Evolutionary conservation across 2,888 invertebrate species (phyloP).

Genomic region (Luffia ferchaultella): DNA sequence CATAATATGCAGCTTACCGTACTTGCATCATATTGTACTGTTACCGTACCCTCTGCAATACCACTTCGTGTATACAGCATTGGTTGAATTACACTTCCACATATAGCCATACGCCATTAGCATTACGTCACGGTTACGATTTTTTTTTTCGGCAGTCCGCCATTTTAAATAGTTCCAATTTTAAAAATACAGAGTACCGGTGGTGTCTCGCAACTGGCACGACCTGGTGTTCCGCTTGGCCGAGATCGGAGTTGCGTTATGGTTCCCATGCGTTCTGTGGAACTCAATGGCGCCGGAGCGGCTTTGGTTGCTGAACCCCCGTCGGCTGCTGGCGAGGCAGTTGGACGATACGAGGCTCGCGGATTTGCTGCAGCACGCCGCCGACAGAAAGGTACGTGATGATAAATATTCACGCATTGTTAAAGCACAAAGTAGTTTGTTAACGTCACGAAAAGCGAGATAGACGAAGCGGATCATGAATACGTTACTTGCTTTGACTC

Average conservation of each 20-base stretch:
- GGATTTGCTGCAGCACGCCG: conserved; percentile 34
- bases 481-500: neutral
- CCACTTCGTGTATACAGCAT: too few species aligned
- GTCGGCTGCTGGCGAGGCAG: conserved; percentile 79
- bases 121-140: too few species aligned
- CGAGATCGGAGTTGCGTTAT: conserved; percentile 92
- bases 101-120: too few species aligned
- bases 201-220: conserved; percentile 91
- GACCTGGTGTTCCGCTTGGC: conserved; percentile 90
- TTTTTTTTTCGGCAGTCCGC: too few species aligned
- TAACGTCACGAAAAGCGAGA: neutral
- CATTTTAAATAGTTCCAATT: too few species aligned
- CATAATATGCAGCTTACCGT: too few species aligned
- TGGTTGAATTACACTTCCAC: too few species aligned
- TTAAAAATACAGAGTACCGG: conserved; percentile 78
- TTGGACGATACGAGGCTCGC: conserved; percentile 65
- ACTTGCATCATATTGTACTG: too few species aligned
- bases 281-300: conserved; percentile 95
- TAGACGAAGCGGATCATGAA: neutral
- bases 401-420: conserved; percentile 24
- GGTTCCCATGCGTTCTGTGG: conserved; percentile 97
- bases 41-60: too few species aligned
- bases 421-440: neutral
- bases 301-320: conserved; percentile 92
- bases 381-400: conserved; percentile 55